Conservation (phyloP, 2,888 invertebrate genomes). For the Tridacna gigas region DNA sequence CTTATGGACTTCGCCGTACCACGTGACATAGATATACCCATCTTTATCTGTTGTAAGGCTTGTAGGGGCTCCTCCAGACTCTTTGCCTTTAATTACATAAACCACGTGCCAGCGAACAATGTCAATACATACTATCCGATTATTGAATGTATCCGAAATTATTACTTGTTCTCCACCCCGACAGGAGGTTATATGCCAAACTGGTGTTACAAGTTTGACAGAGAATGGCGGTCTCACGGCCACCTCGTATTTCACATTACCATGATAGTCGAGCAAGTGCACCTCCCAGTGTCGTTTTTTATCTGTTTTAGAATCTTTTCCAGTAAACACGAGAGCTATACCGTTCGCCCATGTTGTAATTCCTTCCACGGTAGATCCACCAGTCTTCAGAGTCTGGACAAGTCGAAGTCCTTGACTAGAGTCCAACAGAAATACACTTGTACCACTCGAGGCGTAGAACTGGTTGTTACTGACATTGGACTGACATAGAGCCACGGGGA, state of each 20-base stretch:
- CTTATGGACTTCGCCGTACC: slow-evolving; percentile 56
- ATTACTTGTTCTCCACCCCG: slow-evolving; percentile 40
- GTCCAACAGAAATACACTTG: slow-evolving; percentile 21
- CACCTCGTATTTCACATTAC: slow-evolving; percentile 42
- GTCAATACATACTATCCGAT: slow-evolving; percentile 54
- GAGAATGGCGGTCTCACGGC: slow-evolving; percentile 41
- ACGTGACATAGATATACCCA: slow-evolving; percentile 49
- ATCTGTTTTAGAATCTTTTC: slow-evolving; percentile 34
- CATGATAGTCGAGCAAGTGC: slow-evolving; percentile 41
- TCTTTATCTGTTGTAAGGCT: slow-evolving; percentile 44
- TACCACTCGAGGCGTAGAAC: slow-evolving; percentile 49
- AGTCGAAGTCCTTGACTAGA: slow-evolving; percentile 14
- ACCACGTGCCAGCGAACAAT: slow-evolving; percentile 51
- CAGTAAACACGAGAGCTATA: slow-evolving; percentile 44
- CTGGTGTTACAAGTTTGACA: slow-evolving; percentile 47
- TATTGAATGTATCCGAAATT: slow-evolving; percentile 51
- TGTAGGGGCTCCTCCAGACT: slow-evolving; percentile 43
- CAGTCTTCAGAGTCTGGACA: slow-evolving; percentile 30
- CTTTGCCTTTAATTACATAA: slow-evolving; percentile 46
- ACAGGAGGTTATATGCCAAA: slow-evolving; percentile 47
- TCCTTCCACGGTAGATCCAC: slow-evolving; percentile 41
- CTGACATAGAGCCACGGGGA: slow-evolving; percentile 47
- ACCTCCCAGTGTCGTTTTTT: slow-evolving; percentile 55
- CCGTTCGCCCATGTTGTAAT: slow-evolving; percentile 49
- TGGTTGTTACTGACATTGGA: slow-evolving; percentile 18